Conservation (phyloP, 2,888 invertebrate genomes). For the Microctonus hyperodae region DNA sequence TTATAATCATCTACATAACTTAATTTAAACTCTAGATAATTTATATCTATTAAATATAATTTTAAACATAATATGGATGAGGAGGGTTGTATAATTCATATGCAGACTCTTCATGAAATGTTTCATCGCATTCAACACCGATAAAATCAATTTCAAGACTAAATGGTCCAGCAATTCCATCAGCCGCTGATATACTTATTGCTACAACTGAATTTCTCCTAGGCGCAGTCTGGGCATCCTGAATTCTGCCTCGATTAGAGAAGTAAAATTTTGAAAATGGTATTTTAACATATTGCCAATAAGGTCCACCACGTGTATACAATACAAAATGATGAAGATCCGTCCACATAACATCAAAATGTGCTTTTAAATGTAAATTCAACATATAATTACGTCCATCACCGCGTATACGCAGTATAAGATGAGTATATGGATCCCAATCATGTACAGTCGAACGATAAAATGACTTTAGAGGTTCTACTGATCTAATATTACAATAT, state of each 20-base stretch:
- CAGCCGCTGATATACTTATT: constrained; percentile 84
- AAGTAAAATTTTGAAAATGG: constrained; percentile 93
- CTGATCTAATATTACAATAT: constrained; percentile 80
- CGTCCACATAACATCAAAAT: constrained; percentile 87
- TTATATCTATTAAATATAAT: not conserved
- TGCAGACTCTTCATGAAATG: constrained; percentile 84
- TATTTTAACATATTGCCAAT: constrained; percentile 92
- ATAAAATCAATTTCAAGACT: constrained; percentile 92
- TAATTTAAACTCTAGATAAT: too few relatives aligned
- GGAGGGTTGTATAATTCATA: constrained; percentile 87
- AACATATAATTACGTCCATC: constrained; percentile 93
- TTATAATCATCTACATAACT: constrained; percentile 18
- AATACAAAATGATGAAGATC: constrained; percentile 87
- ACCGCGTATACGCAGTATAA: constrained; percentile 84
- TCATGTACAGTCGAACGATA: constrained; percentile 73
- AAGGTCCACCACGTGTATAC: constrained; percentile 96
- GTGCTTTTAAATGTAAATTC: constrained; percentile 78
- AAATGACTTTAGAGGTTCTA: constrained; percentile 81
- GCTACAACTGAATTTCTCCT: constrained; percentile 70
- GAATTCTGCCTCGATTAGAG: constrained; percentile 82
- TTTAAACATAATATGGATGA: constrained; percentile 32
- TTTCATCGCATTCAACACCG: constrained; percentile 83
- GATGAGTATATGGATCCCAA: constrained; percentile 79
- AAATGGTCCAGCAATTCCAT: constrained; percentile 84
- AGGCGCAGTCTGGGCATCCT: constrained; percentile 79